Conservation (phyloP, 2,888 invertebrate species). For the Cheiracanthium punctorium region DNA sequence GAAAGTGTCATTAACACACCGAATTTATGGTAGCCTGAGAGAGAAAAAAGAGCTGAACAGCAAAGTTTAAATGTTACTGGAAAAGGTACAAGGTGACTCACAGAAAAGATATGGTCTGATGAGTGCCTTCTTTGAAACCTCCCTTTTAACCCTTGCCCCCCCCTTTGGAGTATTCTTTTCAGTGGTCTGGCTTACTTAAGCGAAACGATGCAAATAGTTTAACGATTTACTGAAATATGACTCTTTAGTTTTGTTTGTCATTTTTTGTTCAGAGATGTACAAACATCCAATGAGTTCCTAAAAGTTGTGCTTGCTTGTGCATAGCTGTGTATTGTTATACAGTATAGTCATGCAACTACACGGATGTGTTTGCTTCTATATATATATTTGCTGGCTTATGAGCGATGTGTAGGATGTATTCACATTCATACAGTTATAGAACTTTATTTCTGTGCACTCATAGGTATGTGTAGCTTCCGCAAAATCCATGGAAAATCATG, state of each 20-base stretch:
- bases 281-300: neutral
- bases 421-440: neutral
- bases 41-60: neutral
- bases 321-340: neutral
- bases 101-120: conserved; percentile 49
- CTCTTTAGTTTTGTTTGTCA: neutral
- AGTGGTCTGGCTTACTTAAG: conserved; percentile 35
- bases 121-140: conserved; percentile 48
- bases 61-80: neutral
- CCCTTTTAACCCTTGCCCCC: conserved; percentile 19
- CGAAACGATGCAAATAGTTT: neutral
- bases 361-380: neutral
- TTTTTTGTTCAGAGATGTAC: neutral
- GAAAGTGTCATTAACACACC: neutral
- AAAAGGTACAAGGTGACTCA: conserved; percentile 28
- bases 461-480: neutral
- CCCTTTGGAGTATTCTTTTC: neutral
- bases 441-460: neutral
- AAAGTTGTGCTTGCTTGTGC: neutral
- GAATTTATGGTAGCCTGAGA: neutral
- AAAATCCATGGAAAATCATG: too few relatives aligned
- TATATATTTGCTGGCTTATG: neutral
- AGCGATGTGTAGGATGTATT: neutral
- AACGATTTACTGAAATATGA: too few relatives aligned
- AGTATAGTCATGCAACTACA: neutral